These are phyloP conservation scores for Amblyornis subalaris DNA, from an alignment of 2,113 vertebrate genomes.

Conservation along the genomic window DNA sequence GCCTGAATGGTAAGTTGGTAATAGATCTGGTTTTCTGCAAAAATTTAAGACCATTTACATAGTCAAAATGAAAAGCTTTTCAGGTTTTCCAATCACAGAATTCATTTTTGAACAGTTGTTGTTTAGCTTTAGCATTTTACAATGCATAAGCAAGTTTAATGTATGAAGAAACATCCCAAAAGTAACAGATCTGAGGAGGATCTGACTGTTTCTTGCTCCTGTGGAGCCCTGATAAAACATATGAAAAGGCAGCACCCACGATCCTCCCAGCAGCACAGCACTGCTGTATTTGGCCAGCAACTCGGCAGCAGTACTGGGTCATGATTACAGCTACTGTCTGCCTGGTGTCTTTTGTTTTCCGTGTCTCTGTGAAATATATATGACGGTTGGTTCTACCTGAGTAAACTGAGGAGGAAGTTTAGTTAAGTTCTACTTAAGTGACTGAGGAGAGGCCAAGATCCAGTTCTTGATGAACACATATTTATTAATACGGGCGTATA, in stretches of 20 bases:
- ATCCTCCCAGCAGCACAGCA: neutral
- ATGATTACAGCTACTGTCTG: neutral
- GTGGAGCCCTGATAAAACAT: neutral
- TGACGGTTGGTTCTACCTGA: neutral
- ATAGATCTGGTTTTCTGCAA: neutral
- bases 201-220: neutral
- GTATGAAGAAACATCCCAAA: neutral
- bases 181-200: neutral
- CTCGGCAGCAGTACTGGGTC: neutral
- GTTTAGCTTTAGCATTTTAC: neutral
- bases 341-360: neutral
- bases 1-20: neutral
- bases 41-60: neutral
- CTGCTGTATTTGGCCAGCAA: neutral
- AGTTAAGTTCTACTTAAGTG: neutral
- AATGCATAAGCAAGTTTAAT: neutral
- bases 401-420: neutral
- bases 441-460: neutral
- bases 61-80: neutral
- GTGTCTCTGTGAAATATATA: neutral
- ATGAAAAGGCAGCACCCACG: rapidly evolving
- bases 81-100: neutral
- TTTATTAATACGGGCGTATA: rapidly evolving
- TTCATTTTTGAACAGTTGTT: neutral
- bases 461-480: neutral